Percentiles rank a stretch among this genome's conserved stretches.
These are phyloP conservation scores for Tanypteryx hageni DNA, from an alignment of 2,888 invertebrate genomes.

Conservation along the genomic window DNA sequence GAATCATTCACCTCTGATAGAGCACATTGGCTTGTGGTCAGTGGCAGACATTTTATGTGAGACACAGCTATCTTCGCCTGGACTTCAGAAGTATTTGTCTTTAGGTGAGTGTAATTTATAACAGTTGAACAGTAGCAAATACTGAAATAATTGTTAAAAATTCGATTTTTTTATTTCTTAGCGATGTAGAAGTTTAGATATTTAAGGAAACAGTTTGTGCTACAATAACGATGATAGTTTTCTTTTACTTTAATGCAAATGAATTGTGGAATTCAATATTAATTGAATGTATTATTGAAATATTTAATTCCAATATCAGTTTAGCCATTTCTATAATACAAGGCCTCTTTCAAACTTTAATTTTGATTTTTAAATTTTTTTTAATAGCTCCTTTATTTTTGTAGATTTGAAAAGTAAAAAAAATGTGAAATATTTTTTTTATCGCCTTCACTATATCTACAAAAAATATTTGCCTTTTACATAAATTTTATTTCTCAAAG, in stretches of 20 bases:
- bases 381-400: no score
- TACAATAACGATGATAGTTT: not conserved
- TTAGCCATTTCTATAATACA: no score
- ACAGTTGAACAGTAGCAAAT: not conserved
- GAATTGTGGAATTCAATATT: not conserved
- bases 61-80: slow-evolving; percentile 24
- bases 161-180: not conserved
- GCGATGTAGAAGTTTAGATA: not conserved
- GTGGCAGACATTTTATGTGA: not conserved
- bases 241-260: not conserved
- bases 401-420: no score
- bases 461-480: not conserved
- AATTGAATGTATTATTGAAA: not conserved
- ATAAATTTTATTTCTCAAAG: not conserved
- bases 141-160: not conserved
- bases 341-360: no score
- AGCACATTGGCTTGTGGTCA: slow-evolving; percentile 24
- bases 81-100: slow-evolving; percentile 26
- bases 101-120: not conserved
- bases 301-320: not conserved
- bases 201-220: not conserved
- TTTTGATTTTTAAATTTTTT: no score
- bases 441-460: no score
- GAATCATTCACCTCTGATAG: not conserved
- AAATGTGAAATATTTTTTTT: no score